Base-by-base conservation (phyloP, 2,113 vertebrate species). In the Lota lota region DNA sequence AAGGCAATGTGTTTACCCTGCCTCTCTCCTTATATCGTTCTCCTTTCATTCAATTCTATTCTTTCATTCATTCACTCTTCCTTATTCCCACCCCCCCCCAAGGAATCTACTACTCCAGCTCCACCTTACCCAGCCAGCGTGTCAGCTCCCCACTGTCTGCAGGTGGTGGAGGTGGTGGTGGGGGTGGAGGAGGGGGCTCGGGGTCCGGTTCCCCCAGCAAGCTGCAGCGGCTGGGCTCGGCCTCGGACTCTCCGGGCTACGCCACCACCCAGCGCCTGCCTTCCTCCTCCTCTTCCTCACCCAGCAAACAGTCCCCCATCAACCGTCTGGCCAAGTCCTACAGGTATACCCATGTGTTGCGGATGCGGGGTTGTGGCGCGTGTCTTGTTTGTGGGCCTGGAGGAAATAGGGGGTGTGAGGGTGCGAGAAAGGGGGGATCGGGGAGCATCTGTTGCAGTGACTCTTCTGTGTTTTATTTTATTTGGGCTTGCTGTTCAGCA, bases 321-420 rank as follows among this genome's bases (percentile, higher is more conserved):
- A 89, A 80, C 87, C 94, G 97, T 57, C 93, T 97, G 85, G 96
- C 97, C 82, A 98, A 98, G 92, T 97, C 97, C 75, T 97, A 95
- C 93, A 98, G 97, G 94, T 97, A 93, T 33, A 22, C 50, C 65
- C 56, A 16, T 64, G 19, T 71, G 28, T 62, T 1, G 62, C 50
- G 10, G 21, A 53, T 61, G 22, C 19, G 24, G 24, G 24, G 24
- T 28, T 5, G 24, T 2, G 24, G 4, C 28, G 28, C 28, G 28
- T 33, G 28, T 33, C 28, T 33, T 33, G 4, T 4, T 6, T 33
- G 28, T 4, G 4, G 4, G 28, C 28, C 28, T 33, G 28, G 28
- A 33, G 28, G 28, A 33, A 33, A 33, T 33, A 33, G 28, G 28
- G 28, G 2, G 28, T 4, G 4, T 33, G 28, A 33, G 28, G 28